Evolutionary conservation across 2,797 vertebrate genomes (phyloP), one percentile per base, ranked within the genome.

Genomic region (Pseudomugil tenellus): DNA sequence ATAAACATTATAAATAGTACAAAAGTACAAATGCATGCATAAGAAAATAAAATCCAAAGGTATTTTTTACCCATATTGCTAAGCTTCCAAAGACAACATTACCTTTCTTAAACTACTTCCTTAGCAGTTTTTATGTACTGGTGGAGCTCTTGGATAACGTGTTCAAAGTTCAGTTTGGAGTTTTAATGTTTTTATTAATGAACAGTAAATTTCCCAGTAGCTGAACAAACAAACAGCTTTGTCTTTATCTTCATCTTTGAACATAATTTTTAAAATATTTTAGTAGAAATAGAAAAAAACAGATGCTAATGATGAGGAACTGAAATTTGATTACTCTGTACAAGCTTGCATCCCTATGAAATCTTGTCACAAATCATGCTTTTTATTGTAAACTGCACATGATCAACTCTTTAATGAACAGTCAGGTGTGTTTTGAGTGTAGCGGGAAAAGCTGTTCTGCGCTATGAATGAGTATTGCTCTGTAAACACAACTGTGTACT

Each of bases 401-500:
- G 31, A 60, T 19, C 17, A 31, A 2, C 59, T 62, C 21, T 61
- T 31, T 19, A 61, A 48, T 23, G 19, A 29, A 25, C 7, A 67
- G 28, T 3, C 53, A 57, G 57, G 66, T 73, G 19, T 17, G 51
- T 61, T 41, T n/a, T 57, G 34, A 21, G 5, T 57, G 29, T 3
- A 58, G 25, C 0, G 4, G 43, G 34, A 29, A 39, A 48, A 26
- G 29, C 25, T 12, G 6, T 23, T 7, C 52, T 64, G 29, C 55
- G 53, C 46, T 16, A n/a, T 63, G 53, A 60, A 71, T 56, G 39
- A 70, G 65, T 7, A 17, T 34, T 39, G 13, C 31, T 71, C 21
- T 58, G 21, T 6, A 73, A 80, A 76, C 52, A 71, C 46, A 66
- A 48, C 64, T 63, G 19, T 29, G 74, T 81, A 79, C 69, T 88